Evolutionary conservation across 2,113 vertebrate genomes (phyloP).

Genomic region (Barbus barbus): DNA sequence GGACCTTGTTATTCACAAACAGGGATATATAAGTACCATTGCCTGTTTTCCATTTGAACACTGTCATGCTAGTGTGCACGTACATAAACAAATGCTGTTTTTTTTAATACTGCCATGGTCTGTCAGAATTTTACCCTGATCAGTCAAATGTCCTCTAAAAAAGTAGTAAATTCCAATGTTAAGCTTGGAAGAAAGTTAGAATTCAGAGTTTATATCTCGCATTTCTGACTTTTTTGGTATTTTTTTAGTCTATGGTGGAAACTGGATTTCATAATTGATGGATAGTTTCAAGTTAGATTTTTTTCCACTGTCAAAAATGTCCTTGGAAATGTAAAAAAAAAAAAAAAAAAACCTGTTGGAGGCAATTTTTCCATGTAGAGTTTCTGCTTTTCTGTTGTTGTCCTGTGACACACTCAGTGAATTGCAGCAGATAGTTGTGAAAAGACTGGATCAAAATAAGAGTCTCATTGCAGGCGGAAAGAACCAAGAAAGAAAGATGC

Average conservation of each 20-base stretch:
- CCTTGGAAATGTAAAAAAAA: no score
- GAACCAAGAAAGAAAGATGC: neutral
- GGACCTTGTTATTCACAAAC: neutral
- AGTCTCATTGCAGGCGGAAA: neutral
- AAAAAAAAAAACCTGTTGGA: no score
- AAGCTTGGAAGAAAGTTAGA: no score
- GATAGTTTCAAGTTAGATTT: neutral
- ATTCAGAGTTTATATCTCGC: no score
- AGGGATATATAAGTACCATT: neutral
- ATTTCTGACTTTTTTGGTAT: no score
- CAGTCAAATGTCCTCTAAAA: neutral
- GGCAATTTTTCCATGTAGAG: neutral
- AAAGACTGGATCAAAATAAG: neutral
- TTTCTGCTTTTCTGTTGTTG: neutral
- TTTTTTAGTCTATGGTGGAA: no score
- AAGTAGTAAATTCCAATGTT: no score
- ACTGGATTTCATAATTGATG: no score
- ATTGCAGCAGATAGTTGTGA: neutral
- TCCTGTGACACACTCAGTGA: neutral
- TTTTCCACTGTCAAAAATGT: neutral
- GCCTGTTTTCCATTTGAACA: neutral
- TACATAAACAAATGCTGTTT: slow-evolving; percentile 2
- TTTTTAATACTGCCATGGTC: neutral
- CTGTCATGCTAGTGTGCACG: neutral
- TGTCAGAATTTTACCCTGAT: neutral